A percentile compares a stretch with the other conserved stretches of the same genome.
Conservation (phyloP, 2,113 vertebrate genomes). For the Propithecus coquereli region DNA sequence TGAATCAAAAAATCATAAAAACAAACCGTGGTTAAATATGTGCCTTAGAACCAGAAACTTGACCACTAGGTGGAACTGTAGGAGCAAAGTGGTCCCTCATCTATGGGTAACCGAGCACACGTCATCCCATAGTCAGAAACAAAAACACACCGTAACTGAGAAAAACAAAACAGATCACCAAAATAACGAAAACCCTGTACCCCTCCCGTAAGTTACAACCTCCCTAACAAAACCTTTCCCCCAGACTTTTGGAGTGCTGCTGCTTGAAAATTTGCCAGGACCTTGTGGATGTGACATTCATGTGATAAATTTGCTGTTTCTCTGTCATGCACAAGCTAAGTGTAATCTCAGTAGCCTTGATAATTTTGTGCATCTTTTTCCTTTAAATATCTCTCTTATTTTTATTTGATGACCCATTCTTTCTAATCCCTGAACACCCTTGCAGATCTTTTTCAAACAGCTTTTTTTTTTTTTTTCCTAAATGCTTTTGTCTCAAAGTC, state of each 20-base stretch:
- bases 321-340: neutral
- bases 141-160: neutral
- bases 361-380: neutral
- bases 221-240: neutral
- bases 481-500: neutral
- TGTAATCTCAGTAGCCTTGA: neutral
- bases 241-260: neutral
- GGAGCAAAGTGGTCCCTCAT: neutral
- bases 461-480: neutral
- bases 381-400: neutral
- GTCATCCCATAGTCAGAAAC: neutral
- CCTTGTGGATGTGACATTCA: neutral
- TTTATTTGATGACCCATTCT: neutral
- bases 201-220: neutral
- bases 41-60: neutral
- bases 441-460: neutral
- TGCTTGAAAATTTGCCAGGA: neutral
- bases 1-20: neutral
- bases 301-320: neutral
- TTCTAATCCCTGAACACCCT: neutral
- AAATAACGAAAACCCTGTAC: neutral
- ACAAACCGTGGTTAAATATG: neutral
- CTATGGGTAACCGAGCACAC: neutral
- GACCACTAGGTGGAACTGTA: neutral
- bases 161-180: neutral